Evolutionary conservation across 2,888 invertebrate genomes (phyloP).

Genomic region (Coelinius sp.): DNA sequence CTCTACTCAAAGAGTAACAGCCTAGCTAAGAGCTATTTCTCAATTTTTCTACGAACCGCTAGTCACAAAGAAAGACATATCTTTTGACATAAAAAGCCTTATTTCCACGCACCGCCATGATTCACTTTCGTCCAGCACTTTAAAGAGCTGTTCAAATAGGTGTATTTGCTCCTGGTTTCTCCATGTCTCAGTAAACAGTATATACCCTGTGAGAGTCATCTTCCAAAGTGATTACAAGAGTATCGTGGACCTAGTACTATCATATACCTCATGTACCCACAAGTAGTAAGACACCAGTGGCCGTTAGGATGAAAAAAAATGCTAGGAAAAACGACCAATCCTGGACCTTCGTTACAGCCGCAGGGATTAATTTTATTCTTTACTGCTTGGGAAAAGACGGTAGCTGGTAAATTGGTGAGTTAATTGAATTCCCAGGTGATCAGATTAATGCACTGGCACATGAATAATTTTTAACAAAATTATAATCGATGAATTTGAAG

Average conservation of each 20-base stretch:
- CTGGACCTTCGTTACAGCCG: conserved; percentile 9
- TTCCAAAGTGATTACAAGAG: conserved; percentile 44
- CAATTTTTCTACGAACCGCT: conserved; percentile 35
- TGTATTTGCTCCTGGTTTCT: neutral
- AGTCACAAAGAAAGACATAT: neutral
- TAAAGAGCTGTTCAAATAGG: conserved; percentile 21
- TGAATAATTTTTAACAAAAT: conserved; percentile 2
- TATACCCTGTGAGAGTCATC: conserved; percentile 34
- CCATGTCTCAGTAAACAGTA: neutral
- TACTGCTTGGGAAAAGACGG: neutral
- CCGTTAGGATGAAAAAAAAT: neutral
- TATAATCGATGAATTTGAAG: no score
- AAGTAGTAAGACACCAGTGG: neutral
- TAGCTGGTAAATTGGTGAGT: neutral
- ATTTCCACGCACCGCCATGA: neutral
- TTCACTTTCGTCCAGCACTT: conserved; percentile 21
- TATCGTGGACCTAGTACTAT: conserved; percentile 31
- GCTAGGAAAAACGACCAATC: neutral
- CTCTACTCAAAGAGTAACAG: conserved; percentile 44
- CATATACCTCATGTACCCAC: conserved; percentile 2
- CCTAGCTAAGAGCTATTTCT: conserved; percentile 9
- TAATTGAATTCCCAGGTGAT: conserved; percentile 35
- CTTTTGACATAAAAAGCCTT: neutral
- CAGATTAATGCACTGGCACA: neutral
- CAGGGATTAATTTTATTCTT: conserved; percentile 30